Conservation (phyloP, 1,140 invertebrate genomes). For the Orussus abietinus region DNA sequence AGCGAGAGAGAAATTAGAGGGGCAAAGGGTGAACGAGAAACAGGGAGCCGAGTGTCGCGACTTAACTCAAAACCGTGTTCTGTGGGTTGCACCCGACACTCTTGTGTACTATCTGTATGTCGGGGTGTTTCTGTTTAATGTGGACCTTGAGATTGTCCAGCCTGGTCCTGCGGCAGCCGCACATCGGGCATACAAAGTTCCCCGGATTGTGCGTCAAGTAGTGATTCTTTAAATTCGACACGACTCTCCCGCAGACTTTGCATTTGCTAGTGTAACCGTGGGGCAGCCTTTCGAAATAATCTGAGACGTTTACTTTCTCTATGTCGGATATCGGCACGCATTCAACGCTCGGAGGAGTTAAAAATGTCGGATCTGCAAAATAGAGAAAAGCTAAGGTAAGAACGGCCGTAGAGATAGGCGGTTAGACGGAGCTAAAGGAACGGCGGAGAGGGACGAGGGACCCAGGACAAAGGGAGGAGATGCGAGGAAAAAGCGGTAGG, state of each 20-base stretch:
- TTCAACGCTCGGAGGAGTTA: conserved; percentile 38
- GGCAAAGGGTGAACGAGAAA: too few relatives aligned
- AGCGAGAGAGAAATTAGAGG: too few relatives aligned
- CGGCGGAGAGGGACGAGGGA: background rate
- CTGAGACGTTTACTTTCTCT: conserved; percentile 37
- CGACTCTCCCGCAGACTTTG: conserved; percentile 65
- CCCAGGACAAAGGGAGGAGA: background rate
- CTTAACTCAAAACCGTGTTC: conserved; percentile 16
- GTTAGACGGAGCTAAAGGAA: background rate
- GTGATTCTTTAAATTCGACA: conserved; percentile 70
- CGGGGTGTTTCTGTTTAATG: conserved; percentile 66
- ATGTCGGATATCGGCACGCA: conserved; percentile 35
- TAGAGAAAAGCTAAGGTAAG: conserved; percentile 38
- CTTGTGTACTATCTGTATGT: conserved; percentile 24
- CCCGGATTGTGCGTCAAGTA: conserved; percentile 69
- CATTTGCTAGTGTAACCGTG: conserved; percentile 51
- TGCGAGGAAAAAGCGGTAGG: too few relatives aligned
- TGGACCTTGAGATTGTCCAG: conserved; percentile 71
- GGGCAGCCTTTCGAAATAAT: conserved; percentile 38
- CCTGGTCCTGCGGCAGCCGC: conserved; percentile 65
- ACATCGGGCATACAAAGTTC: conserved; percentile 67
- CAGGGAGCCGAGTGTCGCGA: too few relatives aligned
- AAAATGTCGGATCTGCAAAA: conserved; percentile 45
- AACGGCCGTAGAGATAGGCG: too few relatives aligned
- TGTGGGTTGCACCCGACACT: conserved; percentile 12